phyloP scores from a whole-genome alignment of 1,140 invertebrate species.

The Megalopta genalis region DNA sequence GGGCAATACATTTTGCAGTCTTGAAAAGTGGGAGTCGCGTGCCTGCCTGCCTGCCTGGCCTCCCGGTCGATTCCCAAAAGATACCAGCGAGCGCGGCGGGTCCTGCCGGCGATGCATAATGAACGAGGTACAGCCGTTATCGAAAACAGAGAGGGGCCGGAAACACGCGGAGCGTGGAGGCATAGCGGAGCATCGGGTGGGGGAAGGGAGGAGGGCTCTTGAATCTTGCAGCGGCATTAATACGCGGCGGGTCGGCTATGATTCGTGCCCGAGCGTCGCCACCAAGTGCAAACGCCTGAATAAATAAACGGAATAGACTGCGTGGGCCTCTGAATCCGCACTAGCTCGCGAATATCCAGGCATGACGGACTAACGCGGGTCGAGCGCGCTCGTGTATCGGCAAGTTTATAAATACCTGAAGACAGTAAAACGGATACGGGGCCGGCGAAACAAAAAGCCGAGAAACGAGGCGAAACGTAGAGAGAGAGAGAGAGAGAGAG shows the following conservation, averaged over 20 bases:
- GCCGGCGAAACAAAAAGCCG: neutral
- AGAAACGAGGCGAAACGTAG: neutral
- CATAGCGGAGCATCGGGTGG: neutral
- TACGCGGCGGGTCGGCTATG: neutral
- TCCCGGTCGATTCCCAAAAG: neutral
- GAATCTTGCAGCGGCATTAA: constrained; percentile 12
- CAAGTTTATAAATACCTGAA: constrained; percentile 43
- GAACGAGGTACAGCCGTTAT: constrained; percentile 17
- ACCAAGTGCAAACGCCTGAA: constrained; percentile 50
- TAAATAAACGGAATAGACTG: constrained; percentile 41
- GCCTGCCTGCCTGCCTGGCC: neutral
- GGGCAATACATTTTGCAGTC: neutral
- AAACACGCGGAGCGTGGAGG: neutral
- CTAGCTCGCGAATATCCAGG: neutral
- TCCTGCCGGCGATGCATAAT: constrained; percentile 17
- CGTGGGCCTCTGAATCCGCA: neutral
- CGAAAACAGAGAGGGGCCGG: constrained; percentile 6
- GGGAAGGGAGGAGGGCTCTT: neutral
- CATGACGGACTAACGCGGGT: neutral
- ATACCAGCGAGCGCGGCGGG: neutral
- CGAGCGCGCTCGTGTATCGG: constrained; percentile 1
- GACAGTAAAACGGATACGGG: constrained; percentile 23
- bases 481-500: too few species aligned
- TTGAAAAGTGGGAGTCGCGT: neutral
- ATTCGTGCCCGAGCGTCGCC: constrained; percentile 1